phyloP scores from a whole-genome alignment of 2,113 vertebrate species.

The Urocynchramus pylzowi region DNA sequence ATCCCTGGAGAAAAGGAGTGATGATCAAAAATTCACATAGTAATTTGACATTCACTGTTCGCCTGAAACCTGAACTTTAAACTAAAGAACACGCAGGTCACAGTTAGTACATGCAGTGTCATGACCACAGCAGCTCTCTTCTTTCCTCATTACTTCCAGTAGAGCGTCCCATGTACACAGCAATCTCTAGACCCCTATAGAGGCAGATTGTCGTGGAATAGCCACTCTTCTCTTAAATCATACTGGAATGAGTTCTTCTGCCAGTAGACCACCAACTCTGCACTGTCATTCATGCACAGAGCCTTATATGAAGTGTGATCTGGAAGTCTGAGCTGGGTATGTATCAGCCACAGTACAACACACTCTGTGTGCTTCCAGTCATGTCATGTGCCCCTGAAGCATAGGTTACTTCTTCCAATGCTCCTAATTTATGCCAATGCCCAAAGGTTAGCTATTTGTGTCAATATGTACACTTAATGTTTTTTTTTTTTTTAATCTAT shows the following conservation, averaged over 20 bases:
- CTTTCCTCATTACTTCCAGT: background rate
- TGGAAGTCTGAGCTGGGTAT: background rate
- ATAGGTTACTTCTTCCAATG: background rate
- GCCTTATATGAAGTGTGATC: background rate
- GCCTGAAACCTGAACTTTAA: conserved; percentile 27
- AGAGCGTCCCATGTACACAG: background rate
- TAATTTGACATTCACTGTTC: conserved; percentile 28
- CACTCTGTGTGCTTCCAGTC: background rate
- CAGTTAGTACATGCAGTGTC: background rate
- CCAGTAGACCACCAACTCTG: background rate
- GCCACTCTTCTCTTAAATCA: background rate
- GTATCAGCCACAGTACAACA: background rate
- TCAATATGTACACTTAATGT: background rate
- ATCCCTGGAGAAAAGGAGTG: conserved; percentile 13
- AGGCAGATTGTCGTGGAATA: background rate
- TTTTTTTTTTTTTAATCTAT: background rate
- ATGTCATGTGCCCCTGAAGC: background rate
- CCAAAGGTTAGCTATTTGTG: background rate
- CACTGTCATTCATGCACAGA: background rate
- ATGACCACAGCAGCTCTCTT: background rate
- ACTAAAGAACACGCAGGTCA: background rate
- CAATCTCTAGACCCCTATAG: background rate
- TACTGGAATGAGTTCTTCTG: background rate
- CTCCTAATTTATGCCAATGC: background rate
- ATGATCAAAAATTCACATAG: conserved; percentile 13